Conservation (phyloP, 1,140 invertebrate species). For the Bombus pascuorum region DNA sequence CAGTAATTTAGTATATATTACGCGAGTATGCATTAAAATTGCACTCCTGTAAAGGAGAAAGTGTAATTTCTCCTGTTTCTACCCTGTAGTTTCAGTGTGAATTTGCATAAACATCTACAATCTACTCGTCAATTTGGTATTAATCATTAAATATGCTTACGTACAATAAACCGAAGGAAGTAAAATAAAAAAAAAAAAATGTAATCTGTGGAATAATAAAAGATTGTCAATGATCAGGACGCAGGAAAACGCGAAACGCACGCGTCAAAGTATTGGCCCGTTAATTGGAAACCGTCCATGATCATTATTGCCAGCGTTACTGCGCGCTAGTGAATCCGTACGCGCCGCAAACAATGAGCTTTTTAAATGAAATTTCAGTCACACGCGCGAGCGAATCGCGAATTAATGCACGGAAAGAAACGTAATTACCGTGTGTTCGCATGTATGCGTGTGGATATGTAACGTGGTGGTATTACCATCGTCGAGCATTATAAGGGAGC, state of each 20-base stretch:
- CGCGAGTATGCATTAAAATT: too few species aligned
- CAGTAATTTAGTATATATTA: too few species aligned
- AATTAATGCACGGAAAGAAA: constrained; percentile 23
- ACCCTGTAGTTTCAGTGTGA: neutral
- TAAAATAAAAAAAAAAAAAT: neutral
- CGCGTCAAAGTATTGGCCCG: constrained; percentile 7
- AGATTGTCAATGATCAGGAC: neutral
- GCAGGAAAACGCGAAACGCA: neutral
- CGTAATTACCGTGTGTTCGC: constrained; percentile 13
- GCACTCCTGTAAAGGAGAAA: too few species aligned
- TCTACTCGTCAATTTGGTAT: neutral
- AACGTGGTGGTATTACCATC: constrained; percentile 20
- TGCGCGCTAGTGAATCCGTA: neutral
- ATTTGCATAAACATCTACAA: neutral
- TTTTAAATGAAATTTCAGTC: constrained; percentile 45
- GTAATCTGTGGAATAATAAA: neutral
- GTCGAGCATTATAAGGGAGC: constrained; percentile 20
- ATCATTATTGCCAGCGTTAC: constrained; percentile 20
- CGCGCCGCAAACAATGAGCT: constrained; percentile 31
- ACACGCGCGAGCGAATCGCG: constrained; percentile 6
- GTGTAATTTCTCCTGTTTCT: too few species aligned
- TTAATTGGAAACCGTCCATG: constrained; percentile 40
- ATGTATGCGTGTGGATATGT: neutral
- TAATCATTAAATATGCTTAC: neutral
- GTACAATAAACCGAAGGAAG: neutral